These are phyloP conservation scores for Pollimyrus isidori DNA, from an alignment of 2,113 vertebrate species.

Conservation along the genomic window DNA sequence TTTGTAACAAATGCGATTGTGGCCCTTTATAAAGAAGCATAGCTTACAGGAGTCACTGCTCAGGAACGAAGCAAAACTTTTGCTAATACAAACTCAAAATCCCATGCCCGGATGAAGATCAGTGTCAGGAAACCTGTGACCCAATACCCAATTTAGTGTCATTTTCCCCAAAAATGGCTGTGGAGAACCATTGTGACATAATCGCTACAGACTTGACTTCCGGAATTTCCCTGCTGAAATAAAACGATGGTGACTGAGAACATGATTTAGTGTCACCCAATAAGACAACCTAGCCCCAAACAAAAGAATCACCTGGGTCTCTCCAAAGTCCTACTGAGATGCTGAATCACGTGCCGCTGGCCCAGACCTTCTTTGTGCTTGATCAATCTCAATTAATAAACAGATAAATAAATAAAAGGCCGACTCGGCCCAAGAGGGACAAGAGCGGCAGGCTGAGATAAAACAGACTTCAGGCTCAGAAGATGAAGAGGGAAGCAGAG, in stretches of 20 bases:
- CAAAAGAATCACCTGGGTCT: not conserved
- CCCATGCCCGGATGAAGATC: not conserved
- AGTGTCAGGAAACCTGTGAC: not conserved
- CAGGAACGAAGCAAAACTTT: not conserved
- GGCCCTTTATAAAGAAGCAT: not conserved
- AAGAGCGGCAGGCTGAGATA: not conserved
- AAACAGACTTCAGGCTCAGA: not conserved
- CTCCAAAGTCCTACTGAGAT: not conserved
- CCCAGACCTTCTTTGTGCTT: not conserved
- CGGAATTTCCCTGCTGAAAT: not conserved
- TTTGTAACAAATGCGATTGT: not conserved
- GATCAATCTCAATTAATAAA: not conserved
- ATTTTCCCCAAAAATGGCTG: not conserved
- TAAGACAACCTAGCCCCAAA: not conserved
- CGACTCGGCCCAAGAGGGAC: not conserved
- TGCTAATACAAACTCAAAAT: not conserved
- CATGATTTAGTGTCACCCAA: not conserved
- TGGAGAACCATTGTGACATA: not conserved
- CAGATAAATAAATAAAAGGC: not conserved
- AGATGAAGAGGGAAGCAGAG: slow-evolving; percentile 16
- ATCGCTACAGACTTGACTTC: not conserved
- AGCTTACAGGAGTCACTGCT: not conserved
- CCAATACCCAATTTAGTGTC: no score
- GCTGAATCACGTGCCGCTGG: not conserved
- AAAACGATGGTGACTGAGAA: not conserved